Conservation (phyloP, 1,140 invertebrate genomes). For the Drosophila triauraria region DNA sequence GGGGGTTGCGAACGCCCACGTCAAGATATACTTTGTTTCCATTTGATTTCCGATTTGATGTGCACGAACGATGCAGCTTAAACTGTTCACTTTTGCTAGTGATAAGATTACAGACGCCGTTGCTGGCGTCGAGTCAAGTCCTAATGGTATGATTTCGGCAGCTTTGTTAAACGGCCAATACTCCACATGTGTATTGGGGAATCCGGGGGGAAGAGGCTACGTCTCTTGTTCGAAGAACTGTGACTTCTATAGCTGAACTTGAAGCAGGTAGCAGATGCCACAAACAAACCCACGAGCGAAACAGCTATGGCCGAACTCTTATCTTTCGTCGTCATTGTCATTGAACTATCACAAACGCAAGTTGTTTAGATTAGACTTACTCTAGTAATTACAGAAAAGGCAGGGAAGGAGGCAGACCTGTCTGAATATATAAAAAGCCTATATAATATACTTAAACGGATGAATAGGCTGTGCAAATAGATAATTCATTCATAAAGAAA, state of each 20-base stretch:
- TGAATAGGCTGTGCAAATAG: not conserved
- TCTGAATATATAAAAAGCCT: not conserved
- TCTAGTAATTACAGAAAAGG: conserved; percentile 10
- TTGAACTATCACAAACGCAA: conserved; percentile 43
- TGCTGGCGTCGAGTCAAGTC: not conserved
- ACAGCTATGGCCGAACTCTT: conserved; percentile 20
- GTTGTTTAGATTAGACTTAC: conserved; percentile 37
- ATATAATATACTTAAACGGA: not conserved
- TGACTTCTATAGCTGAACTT: conserved; percentile 7
- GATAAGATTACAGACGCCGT: conserved; percentile 67
- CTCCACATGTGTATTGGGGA: conserved; percentile 34
- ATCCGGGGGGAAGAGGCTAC: conserved; percentile 4
- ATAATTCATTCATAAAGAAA: not conserved
- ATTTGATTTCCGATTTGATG: conserved; percentile 61
- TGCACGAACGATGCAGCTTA: conserved; percentile 76
- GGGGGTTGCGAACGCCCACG: conserved; percentile 28
- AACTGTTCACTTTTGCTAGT: conserved; percentile 66
- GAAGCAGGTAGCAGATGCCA: conserved; percentile 12
- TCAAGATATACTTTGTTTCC: conserved; percentile 41
- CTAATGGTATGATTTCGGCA: conserved; percentile 23
- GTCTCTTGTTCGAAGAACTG: not conserved
- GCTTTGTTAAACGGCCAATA: conserved; percentile 58
- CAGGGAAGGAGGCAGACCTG: not conserved
- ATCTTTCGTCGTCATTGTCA: conserved; percentile 40
- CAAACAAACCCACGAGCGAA: conserved; percentile 2